phyloP scores from a whole-genome alignment of 2,113 vertebrate genomes.

The Oxygymnocypris stewartii region DNA sequence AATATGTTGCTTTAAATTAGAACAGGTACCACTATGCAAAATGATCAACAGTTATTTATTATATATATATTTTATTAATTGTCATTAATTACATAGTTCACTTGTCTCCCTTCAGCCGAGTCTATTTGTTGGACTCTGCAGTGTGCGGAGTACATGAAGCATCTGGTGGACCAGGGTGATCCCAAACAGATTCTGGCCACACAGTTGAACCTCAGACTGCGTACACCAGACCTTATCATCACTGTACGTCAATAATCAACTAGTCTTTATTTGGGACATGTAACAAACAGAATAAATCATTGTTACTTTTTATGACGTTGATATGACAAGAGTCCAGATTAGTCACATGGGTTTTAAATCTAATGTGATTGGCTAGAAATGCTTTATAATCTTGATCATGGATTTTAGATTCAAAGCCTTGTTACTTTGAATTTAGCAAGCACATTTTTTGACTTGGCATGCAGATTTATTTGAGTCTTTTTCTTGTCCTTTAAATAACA shows the following conservation, averaged over 20 bases:
- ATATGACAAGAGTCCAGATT: background rate
- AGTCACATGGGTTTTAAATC: background rate
- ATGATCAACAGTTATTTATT: background rate
- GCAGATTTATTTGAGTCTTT: too few species aligned
- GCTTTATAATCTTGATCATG: too few species aligned
- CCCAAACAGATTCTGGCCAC: conserved; percentile 84
- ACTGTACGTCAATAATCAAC: conserved; percentile 57
- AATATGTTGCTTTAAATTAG: background rate
- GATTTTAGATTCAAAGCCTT: too few species aligned
- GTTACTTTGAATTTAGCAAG: too few species aligned
- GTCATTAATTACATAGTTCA: background rate
- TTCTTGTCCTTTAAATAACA: too few species aligned
- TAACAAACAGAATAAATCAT: background rate
- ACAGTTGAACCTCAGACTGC: conserved; percentile 84
- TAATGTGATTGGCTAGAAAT: too few species aligned
- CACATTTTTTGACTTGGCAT: too few species aligned
- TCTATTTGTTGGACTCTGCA: conserved; percentile 72
- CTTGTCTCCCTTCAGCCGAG: conserved; percentile 66
- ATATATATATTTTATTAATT: background rate
- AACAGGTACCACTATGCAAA: background rate
- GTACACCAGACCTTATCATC: conserved; percentile 78
- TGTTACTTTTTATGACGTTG: background rate
- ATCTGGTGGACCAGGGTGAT: conserved; percentile 83
- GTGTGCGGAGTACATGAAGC: conserved; percentile 77
- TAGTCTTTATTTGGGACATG: background rate